These are phyloP conservation scores for Halcyon chelicuti DNA, from an alignment of 2,797 vertebrate species.

Conservation along the genomic window DNA sequence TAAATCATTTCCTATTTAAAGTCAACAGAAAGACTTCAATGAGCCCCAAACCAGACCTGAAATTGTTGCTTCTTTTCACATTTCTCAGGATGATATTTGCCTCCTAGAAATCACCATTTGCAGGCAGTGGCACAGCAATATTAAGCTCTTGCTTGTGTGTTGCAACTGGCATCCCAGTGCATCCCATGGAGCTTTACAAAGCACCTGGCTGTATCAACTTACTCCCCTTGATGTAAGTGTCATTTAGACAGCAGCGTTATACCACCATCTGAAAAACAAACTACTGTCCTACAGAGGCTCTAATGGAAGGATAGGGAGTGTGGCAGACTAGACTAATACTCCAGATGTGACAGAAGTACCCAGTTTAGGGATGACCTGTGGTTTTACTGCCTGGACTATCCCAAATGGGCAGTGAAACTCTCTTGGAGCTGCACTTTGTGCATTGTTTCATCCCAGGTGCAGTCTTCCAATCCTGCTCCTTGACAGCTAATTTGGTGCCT, in stretches of 20 bases:
- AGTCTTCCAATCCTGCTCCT: background rate
- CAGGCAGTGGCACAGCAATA: background rate
- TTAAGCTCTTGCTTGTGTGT: background rate
- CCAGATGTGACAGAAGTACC: background rate
- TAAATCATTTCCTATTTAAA: background rate
- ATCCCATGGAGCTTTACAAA: constrained; percentile 1
- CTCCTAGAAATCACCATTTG: constrained; percentile 36
- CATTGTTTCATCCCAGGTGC: background rate
- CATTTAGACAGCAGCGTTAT: background rate
- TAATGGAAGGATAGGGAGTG: background rate
- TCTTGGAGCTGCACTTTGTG: background rate
- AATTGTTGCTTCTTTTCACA: constrained; percentile 16
- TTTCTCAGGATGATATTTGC: background rate
- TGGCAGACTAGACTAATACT: background rate
- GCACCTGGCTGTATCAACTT: background rate
- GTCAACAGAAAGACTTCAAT: background rate
- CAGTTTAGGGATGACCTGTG: background rate
- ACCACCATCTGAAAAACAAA: background rate
- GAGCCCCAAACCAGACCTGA: constrained; percentile 4
- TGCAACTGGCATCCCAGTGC: background rate
- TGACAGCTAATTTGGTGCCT: constrained; percentile 1
- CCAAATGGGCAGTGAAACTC: background rate
- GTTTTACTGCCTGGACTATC: background rate
- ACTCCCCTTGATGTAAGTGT: background rate
- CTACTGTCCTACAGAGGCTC: background rate